Evolutionary conservation across 64 coral and sea anemone genomes (phyloP).

Genomic region (Montipora efflorescens): DNA sequence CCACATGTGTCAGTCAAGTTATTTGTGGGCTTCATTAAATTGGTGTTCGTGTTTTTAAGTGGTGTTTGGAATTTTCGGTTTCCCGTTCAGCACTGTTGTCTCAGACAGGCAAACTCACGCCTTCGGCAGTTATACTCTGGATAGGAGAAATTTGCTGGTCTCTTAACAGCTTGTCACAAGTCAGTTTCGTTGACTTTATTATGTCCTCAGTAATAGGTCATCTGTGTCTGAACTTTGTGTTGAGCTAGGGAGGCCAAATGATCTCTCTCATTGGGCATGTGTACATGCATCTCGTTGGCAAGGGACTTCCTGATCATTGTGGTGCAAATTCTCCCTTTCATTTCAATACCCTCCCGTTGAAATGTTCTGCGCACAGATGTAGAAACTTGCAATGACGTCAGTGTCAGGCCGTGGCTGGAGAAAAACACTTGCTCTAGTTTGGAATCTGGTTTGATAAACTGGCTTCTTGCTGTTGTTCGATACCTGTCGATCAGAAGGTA

Average conservation of each 20-base stretch:
- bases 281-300: conserved; percentile 42
- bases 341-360: conserved; percentile 47
- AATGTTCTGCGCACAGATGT: conserved; percentile 51
- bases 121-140: not conserved
- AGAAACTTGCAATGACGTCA: conserved; percentile 70
- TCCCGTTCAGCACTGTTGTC: too few species aligned
- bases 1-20: too few species aligned
- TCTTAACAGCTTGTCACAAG: conserved; percentile 56
- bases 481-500: conserved; percentile 57
- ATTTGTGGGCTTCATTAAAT: too few species aligned
- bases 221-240: conserved; percentile 66
- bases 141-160: not conserved
- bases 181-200: conserved; percentile 63
- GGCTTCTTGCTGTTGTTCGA: not conserved
- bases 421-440: conserved; percentile 43
- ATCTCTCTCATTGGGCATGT: conserved; percentile 62
- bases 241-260: conserved; percentile 64
- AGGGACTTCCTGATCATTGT: conserved; percentile 66
- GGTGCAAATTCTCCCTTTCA: conserved; percentile 47
- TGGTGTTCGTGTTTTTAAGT: too few species aligned
- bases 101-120: too few species aligned
- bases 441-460: conserved; percentile 19
- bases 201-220: conserved; percentile 48
- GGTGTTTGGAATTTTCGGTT: too few species aligned
- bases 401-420: conserved; percentile 53